Conservation (phyloP, 2,797 vertebrate genomes). For the Chelon auratus region DNA sequence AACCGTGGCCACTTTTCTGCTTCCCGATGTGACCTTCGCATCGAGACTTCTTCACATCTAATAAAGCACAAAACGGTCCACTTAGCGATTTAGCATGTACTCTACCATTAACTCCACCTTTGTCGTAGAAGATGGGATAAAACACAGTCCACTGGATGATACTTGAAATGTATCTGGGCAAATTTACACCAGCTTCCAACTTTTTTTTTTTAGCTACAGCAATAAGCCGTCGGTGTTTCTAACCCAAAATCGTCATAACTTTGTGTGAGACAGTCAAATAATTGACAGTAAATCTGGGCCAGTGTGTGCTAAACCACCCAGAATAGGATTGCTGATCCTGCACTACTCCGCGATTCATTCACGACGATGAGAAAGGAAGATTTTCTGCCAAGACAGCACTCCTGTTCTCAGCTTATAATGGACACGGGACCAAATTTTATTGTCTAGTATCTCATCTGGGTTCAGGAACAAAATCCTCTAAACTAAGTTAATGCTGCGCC, state of each 20-base stretch:
- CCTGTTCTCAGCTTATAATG: slow-evolving; percentile 35
- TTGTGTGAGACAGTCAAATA: slow-evolving; percentile 34
- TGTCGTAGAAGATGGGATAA: background rate
- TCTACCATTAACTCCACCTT: background rate
- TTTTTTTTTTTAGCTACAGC: slow-evolving; percentile 22
- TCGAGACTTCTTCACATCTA: slow-evolving; percentile 24
- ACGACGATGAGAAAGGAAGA: slow-evolving; percentile 40
- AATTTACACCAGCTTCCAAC: slow-evolving; percentile 3
- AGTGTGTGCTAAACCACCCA: slow-evolving; percentile 46
- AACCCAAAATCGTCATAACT: slow-evolving; percentile 38
- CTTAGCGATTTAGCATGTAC: background rate
- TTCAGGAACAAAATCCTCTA: background rate
- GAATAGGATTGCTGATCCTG: slow-evolving; percentile 69
- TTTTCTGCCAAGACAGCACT: slow-evolving; percentile 66
- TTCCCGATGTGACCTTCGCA: slow-evolving; percentile 6
- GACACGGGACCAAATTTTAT: slow-evolving; percentile 22
- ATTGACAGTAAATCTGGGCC: slow-evolving; percentile 63
- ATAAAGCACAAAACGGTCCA: slow-evolving; percentile 24
- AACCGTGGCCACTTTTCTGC: background rate
- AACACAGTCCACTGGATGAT: background rate
- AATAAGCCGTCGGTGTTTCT: slow-evolving; percentile 24
- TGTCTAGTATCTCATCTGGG: slow-evolving; percentile 10
- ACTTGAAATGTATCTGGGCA: slow-evolving; percentile 5
- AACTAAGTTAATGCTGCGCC: too few relatives aligned
- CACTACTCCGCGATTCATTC: slow-evolving; percentile 62